Percentiles rank a stretch among this genome's conserved stretches.
These are phyloP conservation scores for Drosophila mayaguana DNA, from an alignment of 2,888 invertebrate genomes.

Conservation along the genomic window DNA sequence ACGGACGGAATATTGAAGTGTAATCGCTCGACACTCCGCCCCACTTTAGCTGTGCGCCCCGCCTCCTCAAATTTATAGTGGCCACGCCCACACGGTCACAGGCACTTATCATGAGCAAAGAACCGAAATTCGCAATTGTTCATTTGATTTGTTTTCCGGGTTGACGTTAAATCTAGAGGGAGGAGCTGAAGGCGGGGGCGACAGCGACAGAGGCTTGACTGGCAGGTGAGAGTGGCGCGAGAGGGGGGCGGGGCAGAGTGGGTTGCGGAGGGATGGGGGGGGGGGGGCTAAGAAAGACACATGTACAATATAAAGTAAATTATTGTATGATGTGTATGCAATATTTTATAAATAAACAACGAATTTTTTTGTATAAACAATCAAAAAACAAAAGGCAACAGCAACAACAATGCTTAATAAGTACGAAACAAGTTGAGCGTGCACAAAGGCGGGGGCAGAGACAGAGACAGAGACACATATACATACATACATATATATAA, in stretches of 20 bases:
- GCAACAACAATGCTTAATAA: slow-evolving; percentile 25
- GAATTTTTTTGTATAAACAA: slow-evolving; percentile 57
- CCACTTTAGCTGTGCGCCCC: slow-evolving; percentile 4
- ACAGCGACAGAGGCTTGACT: not conserved
- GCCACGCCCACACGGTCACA: slow-evolving; percentile 49
- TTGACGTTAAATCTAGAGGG: slow-evolving; percentile 35
- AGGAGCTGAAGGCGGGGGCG: not conserved
- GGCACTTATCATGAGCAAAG: slow-evolving; percentile 38
- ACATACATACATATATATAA: slow-evolving; percentile 4
- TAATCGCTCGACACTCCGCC: not conserved
- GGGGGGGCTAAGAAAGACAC: slow-evolving; percentile 25
- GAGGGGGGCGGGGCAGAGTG: not conserved
- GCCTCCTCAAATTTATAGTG: slow-evolving; percentile 7
- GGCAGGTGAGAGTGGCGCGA: not conserved
- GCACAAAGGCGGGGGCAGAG: slow-evolving; percentile 30
- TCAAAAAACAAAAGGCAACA: slow-evolving; percentile 39
- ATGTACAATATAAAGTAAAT: slow-evolving; percentile 57
- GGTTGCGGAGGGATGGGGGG: not conserved
- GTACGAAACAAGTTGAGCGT: slow-evolving; percentile 50
- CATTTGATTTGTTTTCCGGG: slow-evolving; percentile 62
- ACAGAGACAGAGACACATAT: not conserved
- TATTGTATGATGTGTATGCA: slow-evolving; percentile 70
- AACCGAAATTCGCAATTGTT: slow-evolving; percentile 58
- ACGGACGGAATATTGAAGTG: slow-evolving; percentile 1
- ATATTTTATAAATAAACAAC: slow-evolving; percentile 71